These are phyloP conservation scores for Drosophila mulleri DNA, from an alignment of 2,888 invertebrate species.

Conservation along the genomic window DNA sequence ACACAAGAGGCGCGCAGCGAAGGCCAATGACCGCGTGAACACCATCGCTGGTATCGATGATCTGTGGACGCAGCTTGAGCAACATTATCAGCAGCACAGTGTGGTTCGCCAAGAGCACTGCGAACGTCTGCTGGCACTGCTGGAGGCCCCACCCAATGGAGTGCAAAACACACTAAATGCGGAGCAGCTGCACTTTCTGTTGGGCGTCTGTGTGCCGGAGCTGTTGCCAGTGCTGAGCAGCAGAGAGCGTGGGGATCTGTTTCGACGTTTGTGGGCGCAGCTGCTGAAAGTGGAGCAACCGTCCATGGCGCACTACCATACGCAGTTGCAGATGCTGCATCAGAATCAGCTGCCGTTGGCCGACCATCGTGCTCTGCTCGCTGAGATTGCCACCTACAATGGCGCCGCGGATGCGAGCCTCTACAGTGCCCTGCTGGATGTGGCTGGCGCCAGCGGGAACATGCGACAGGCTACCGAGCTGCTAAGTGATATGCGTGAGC, in stretches of 20 bases:
- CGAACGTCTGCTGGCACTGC: conserved; percentile 61
- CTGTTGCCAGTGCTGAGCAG: conserved; percentile 86
- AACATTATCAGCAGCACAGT: conserved; percentile 62
- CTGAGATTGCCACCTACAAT: conserved; percentile 84
- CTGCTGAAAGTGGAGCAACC: conserved; percentile 83
- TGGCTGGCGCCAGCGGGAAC: conserved; percentile 87
- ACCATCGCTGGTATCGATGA: conserved; percentile 36
- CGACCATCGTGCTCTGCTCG: conserved; percentile 68
- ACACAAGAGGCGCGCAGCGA: conserved; percentile 17
- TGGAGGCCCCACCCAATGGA: conserved; percentile 30
- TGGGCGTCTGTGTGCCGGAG: conserved; percentile 86
- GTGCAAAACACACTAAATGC: conserved; percentile 20
- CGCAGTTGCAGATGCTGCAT: conserved; percentile 87
- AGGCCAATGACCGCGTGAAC: neutral
- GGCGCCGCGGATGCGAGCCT: conserved; percentile 83
- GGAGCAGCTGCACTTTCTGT: conserved; percentile 83
- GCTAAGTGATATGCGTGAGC: conserved; percentile 87
- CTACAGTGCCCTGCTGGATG: conserved; percentile 87
- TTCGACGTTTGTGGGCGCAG: conserved; percentile 86
- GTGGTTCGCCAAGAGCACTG: conserved; percentile 65
- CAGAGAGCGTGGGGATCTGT: conserved; percentile 85
- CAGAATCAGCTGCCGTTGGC: conserved; percentile 86
- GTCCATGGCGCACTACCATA: conserved; percentile 85
- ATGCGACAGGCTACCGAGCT: conserved; percentile 87
- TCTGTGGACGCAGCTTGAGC: conserved; percentile 64